Evolutionary conservation across 2,797 vertebrate species (phyloP), one percentile per base, ranked within the genome.

Genomic region (Rhynchotus rufescens): DNA sequence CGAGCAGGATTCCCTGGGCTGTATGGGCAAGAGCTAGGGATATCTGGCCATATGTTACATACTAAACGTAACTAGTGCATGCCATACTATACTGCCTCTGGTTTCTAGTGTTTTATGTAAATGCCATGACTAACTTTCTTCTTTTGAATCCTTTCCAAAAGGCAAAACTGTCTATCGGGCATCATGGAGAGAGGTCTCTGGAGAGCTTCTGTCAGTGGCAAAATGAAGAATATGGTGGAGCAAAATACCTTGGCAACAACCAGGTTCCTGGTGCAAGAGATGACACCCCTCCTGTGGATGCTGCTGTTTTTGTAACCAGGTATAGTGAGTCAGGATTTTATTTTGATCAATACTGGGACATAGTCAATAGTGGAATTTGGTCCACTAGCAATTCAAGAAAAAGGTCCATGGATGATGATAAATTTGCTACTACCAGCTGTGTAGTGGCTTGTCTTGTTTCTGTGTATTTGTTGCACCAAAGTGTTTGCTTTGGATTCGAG

Each of bases 131-230:
- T 44, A 28, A 32, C 67, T 34, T 64, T 73, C 5, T 84, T 44
- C 80, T 68, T 90, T 86, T 81, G 4, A 93, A 22, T 67, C 6
- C 26, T 6, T 9, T 71, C 26, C 17, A 44, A 64, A 93, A 99
- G 99, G 98, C 98, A 6, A 98, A 98, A 84, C 93, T 99, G 30
- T 98, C 98, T 80, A 98, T 99, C 1, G 98, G 99, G 13, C 99
- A 99, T 87, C 99, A 99, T n/a, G 99, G 99, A 38, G 99, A 99
- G 90, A 97, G 98, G 69, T 98, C 99, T 81, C 95, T 99, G 98
- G 98, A 99, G 97, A 99, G 99, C 94, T 99, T 99, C 97, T 99
- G 99, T 87, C 98, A 99, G 25, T 99, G 99, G 99, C 99, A 99
- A 96, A 98, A 99, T 78, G 98, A 98, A 86, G 99, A 99, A 90